Conservation (phyloP, 2,113 vertebrate species). For the Rhinichthys klamathensis region DNA sequence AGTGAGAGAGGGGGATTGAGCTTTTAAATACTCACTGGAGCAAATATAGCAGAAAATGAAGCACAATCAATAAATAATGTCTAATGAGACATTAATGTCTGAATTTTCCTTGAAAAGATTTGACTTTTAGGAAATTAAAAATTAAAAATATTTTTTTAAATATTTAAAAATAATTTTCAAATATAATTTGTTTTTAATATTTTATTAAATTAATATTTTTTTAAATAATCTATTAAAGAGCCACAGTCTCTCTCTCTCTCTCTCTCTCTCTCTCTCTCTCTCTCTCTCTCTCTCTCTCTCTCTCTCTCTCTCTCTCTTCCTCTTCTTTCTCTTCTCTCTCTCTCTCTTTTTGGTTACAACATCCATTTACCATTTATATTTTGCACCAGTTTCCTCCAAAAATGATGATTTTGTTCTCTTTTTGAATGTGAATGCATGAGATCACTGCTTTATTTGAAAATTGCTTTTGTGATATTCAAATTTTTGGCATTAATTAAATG, state of each 20-base stretch:
- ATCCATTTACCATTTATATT: neutral
- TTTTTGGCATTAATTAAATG: neutral
- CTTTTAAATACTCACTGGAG: constrained; percentile 6
- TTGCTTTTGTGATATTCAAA: neutral
- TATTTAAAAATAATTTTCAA: too few relatives aligned
- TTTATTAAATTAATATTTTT: neutral
- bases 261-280: too few relatives aligned
- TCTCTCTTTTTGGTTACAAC: too few relatives aligned
- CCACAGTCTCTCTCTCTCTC: neutral
- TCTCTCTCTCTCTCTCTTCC: too few relatives aligned
- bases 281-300: too few relatives aligned
- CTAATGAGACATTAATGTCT: neutral
- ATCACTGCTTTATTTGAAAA: too few relatives aligned
- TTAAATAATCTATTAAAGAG: neutral
- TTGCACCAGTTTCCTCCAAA: neutral
- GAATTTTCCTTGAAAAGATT: neutral
- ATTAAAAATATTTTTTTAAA: neutral
- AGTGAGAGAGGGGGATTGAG: neutral
- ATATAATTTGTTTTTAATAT: neutral
- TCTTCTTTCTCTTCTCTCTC: too few relatives aligned
- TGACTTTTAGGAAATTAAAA: neutral
- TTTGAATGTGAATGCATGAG: too few relatives aligned
- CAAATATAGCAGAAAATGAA: constrained; percentile 49
- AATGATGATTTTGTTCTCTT: neutral
- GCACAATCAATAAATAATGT: neutral